Evolutionary conservation across 2,797 vertebrate genomes (phyloP).

Genomic region (Coreius guichenoti): DNA sequence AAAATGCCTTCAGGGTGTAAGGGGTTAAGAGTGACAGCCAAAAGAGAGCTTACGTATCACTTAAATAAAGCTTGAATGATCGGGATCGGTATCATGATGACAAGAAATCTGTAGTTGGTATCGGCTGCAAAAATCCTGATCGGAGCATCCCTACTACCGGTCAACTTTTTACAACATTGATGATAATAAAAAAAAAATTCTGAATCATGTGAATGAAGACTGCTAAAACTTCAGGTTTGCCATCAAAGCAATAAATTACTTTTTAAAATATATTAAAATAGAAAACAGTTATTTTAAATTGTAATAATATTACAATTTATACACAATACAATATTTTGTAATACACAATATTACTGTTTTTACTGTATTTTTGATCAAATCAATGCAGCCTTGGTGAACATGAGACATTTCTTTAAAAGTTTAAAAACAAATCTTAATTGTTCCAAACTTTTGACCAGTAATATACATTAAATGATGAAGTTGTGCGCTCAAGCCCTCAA

Average conservation of each 20-base stretch:
- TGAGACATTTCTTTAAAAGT: neutral
- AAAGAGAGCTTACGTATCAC: too few relatives aligned
- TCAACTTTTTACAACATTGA: too few relatives aligned
- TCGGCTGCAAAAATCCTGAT: too few relatives aligned
- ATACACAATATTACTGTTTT: neutral
- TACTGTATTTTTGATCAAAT: neutral
- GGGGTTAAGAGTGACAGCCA: too few relatives aligned
- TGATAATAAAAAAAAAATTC: neutral
- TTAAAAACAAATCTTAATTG: too few relatives aligned
- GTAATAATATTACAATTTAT: too few relatives aligned
- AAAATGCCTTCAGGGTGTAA: too few relatives aligned
- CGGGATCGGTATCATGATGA: too few relatives aligned
- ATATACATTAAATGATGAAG: neutral
- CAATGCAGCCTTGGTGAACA: neutral
- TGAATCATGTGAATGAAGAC: neutral
- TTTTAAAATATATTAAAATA: neutral
- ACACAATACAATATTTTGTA: too few relatives aligned
- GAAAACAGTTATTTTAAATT: neutral
- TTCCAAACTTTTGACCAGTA: neutral
- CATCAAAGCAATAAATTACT: neutral
- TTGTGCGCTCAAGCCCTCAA: neutral
- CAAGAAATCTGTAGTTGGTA: too few relatives aligned
- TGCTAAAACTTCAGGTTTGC: neutral
- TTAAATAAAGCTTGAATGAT: too few relatives aligned
- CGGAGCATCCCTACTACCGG: too few relatives aligned